Evolutionary conservation across 2,113 vertebrate genomes (phyloP), one percentile per base, ranked within the genome.

Genomic region (Leptodactylus fuscus): DNA sequence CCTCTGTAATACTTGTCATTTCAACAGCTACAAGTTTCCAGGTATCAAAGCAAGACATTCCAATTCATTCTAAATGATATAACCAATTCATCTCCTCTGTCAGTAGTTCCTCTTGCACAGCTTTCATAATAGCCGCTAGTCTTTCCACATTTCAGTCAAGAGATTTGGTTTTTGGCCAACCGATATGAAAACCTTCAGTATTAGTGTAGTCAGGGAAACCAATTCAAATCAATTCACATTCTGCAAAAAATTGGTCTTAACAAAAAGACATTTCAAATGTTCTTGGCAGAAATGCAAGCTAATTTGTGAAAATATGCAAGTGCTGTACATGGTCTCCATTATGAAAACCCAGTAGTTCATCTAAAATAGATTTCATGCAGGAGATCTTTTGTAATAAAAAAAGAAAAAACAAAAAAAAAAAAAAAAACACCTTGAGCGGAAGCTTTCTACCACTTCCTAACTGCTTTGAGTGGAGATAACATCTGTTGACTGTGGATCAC

Each of bases 401-500:
- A 44, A n/a, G n/a, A n/a, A n/a, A n/a, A n/a, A 71, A 27, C 15
- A 79, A 69, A 16, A 78, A 53, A 44, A n/a, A n/a, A n/a, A n/a
- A n/a, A 71, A 27, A 11, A 79, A 69, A 16, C 69, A 53, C 32
- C 55, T 24, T 36, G 27, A 34, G 9, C 16, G 24, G 20, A 85
- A 51, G 22, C 41, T 4, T 46, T 69, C n/a, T 4, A 24, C 36
- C n/a, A 1, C 20, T 70, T 87, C 90, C 92, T 95, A 95, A 93
- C 92, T 95, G 93, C 87, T 94, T 89, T 95, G 94, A 36, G 91
- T 88, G 60, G 97, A 94, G 87, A 98, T 97, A 81, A 98, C 97
- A 87, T 98, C 97, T 80, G 98, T 98, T 90, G 97, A 99, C 92
- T 99, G 98, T 24, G 98, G 98, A 89, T 99, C 98, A 89, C 98